Evolutionary conservation across 2,113 vertebrate genomes (phyloP).

Genomic region (Tauraco erythrolophus): DNA sequence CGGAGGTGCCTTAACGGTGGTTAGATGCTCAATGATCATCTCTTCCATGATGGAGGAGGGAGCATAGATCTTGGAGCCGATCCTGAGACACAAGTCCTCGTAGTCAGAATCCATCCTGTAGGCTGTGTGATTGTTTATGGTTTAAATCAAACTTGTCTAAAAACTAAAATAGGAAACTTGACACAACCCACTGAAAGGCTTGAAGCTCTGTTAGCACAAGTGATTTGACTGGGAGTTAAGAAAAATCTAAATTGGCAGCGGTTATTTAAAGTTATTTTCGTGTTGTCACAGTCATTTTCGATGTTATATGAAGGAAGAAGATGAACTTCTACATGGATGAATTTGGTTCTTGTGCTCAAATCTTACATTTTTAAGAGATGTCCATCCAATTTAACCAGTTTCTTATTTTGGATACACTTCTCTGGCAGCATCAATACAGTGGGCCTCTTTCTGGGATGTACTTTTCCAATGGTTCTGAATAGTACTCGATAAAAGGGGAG

Average conservation of each 20-base stretch:
- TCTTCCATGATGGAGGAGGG: background rate
- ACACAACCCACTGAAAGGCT: background rate
- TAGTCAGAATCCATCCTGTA: background rate
- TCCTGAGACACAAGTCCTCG: accelerated
- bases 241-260: background rate
- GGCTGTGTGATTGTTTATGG: background rate
- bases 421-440: background rate
- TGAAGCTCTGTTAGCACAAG: background rate
- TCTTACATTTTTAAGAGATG: background rate
- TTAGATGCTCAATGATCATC: background rate
- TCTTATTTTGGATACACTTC: background rate
- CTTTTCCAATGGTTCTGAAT: background rate
- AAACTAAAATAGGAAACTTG: background rate
- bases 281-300: background rate
- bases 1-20: background rate
- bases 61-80: too few species aligned
- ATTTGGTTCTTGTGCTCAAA: background rate
- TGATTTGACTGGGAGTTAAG: background rate
- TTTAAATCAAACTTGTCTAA: background rate
- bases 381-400: background rate
- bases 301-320: background rate
- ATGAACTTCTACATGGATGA: background rate
- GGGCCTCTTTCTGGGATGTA: background rate
- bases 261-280: background rate
- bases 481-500: accelerated